Evolutionary conservation across 2,888 invertebrate species (phyloP).

Genomic region (Boloria euphrosyne): DNA sequence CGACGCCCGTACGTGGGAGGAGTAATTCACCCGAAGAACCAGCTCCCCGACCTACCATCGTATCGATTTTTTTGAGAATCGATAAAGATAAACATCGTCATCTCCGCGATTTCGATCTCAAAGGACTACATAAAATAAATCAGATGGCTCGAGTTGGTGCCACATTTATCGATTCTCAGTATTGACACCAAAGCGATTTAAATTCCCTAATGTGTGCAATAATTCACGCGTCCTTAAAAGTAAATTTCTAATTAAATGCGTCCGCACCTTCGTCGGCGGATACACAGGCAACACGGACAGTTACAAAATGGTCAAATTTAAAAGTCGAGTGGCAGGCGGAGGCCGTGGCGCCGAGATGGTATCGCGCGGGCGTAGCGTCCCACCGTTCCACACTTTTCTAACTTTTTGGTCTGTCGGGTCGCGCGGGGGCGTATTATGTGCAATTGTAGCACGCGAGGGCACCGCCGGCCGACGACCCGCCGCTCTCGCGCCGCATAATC

Average conservation of each 20-base stretch:
- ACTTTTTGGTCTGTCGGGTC: constrained; percentile 74
- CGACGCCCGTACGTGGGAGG: constrained; percentile 64
- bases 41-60: constrained; percentile 44
- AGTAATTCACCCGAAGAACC: constrained; percentile 53
- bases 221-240: constrained; percentile 70
- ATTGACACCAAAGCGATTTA: constrained; percentile 60
- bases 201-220: constrained; percentile 68
- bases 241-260: constrained; percentile 71
- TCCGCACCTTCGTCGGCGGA: constrained; percentile 56
- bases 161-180: constrained; percentile 70
- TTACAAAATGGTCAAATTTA: constrained; percentile 62
- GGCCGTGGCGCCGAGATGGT: constrained; percentile 57
- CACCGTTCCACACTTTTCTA: constrained; percentile 69
- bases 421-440: constrained; percentile 75
- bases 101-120: constrained; percentile 49
- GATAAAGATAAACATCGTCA: constrained; percentile 58
- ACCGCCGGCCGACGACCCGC: constrained; percentile 75
- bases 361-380: constrained; percentile 47
- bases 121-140: constrained; percentile 67
- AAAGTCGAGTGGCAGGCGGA: constrained; percentile 57
- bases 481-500: constrained; percentile 67
- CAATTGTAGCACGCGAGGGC: constrained; percentile 78
- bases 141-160: constrained; percentile 58
- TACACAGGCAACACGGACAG: constrained; percentile 49
- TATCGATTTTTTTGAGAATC: constrained; percentile 58